Conservation (phyloP, 2,113 vertebrate species). For the Pachycephala philippinensis region DNA sequence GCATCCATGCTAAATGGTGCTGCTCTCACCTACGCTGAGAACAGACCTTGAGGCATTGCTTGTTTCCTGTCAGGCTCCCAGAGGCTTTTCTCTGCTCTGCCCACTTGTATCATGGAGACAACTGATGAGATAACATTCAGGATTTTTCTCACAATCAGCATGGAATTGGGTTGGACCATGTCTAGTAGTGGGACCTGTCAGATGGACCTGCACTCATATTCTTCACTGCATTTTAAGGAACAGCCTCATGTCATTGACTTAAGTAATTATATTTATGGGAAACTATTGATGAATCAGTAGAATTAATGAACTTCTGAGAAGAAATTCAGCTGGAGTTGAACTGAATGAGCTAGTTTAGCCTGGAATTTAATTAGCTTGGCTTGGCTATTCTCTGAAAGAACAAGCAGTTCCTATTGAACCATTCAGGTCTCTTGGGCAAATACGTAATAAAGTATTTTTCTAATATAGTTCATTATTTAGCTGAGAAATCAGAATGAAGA, state of each 20-base stretch:
- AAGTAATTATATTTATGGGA: neutral
- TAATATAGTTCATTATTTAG: conserved; percentile 31
- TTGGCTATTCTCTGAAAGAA: conserved; percentile 12
- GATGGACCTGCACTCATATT: neutral
- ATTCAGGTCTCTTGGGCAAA: neutral
- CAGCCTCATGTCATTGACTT: neutral
- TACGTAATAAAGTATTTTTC: neutral
- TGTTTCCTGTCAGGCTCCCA: neutral
- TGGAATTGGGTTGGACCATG: neutral
- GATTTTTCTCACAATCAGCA: neutral
- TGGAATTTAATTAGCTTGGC: neutral
- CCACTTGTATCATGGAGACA: neutral
- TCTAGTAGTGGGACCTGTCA: neutral
- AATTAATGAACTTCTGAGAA: neutral
- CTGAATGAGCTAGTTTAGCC: neutral
- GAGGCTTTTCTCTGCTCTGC: neutral
- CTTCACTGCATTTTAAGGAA: neutral
- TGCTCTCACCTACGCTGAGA: neutral
- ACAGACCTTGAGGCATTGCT: neutral
- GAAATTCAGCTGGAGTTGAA: neutral
- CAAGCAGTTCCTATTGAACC: neutral
- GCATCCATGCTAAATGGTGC: fast-evolving
- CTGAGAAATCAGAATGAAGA: conserved; percentile 23
- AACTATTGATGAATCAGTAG: neutral
- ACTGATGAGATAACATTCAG: neutral